A percentile compares a stretch with the other conserved stretches of the same genome.
These are phyloP conservation scores for Xiphorhynchus elegans DNA, from an alignment of 2,113 vertebrate genomes.

Conservation along the genomic window DNA sequence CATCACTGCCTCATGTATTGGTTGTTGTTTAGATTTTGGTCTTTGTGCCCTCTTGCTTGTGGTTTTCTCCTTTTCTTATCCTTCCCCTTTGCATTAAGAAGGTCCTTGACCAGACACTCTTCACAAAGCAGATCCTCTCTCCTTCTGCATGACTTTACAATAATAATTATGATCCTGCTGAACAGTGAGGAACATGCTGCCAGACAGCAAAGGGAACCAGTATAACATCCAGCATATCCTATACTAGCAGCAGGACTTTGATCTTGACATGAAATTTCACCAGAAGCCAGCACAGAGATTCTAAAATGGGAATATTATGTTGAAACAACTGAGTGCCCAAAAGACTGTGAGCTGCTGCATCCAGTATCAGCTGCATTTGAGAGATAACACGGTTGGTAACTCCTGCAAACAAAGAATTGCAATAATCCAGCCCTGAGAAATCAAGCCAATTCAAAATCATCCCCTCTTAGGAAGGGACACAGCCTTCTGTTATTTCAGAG, in stretches of 20 bases:
- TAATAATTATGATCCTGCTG: background rate
- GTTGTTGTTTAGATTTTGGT: background rate
- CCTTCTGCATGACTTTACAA: background rate
- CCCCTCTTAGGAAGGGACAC: background rate
- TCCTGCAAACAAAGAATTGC: conserved; percentile 52
- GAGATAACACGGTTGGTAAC: conserved; percentile 24
- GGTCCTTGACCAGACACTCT: background rate
- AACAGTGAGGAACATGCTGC: background rate
- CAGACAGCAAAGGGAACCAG: background rate
- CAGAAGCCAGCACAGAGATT: background rate
- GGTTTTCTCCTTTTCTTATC: background rate
- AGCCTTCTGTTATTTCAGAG: background rate
- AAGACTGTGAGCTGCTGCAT: conserved; percentile 5
- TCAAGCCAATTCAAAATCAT: conserved; percentile 14
- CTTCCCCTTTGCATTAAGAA: background rate
- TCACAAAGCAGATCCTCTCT: background rate
- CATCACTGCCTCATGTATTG: background rate
- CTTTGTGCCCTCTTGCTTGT: background rate
- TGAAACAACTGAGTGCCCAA: background rate
- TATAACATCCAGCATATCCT: background rate
- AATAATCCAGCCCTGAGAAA: conserved; percentile 35
- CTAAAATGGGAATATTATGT: background rate
- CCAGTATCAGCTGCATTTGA: background rate
- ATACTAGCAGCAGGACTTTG: background rate
- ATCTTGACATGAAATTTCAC: background rate